Percentiles rank a stretch among this genome's conserved stretches.
Conservation (phyloP, 1,140 invertebrate genomes). For the Bombus ignitus region DNA sequence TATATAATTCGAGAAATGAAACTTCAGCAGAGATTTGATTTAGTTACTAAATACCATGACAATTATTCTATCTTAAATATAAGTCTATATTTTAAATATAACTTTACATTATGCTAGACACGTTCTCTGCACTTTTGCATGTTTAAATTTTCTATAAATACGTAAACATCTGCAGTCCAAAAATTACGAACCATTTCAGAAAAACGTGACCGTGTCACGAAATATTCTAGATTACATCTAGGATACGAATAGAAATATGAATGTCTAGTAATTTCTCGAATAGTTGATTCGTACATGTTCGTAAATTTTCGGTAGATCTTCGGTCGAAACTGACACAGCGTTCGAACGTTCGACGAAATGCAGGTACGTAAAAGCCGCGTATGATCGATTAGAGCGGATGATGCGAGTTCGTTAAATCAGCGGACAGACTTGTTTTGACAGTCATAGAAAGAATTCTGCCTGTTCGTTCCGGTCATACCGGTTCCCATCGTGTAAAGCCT, state of each 20-base stretch:
- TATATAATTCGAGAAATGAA: too few relatives aligned
- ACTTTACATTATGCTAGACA: too few relatives aligned
- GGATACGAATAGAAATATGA: not conserved
- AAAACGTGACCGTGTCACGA: not conserved
- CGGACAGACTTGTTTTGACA: conserved; percentile 54
- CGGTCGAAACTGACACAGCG: not conserved
- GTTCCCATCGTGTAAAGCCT: conserved; percentile 46
- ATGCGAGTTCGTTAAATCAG: conserved; percentile 33
- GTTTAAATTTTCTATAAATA: not conserved
- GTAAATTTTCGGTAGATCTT: not conserved
- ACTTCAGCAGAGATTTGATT: too few relatives aligned
- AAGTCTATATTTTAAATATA: too few relatives aligned
- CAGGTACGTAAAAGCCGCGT: not conserved
- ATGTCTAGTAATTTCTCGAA: not conserved
- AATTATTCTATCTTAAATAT: too few relatives aligned
- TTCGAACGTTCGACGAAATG: not conserved
- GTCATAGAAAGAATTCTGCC: conserved; percentile 56
- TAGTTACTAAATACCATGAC: too few relatives aligned
- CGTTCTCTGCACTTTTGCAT: not conserved
- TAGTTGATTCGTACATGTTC: not conserved
- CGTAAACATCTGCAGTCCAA: not conserved
- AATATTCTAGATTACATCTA: not conserved
- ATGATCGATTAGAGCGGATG: conserved; percentile 23
- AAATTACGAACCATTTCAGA: not conserved
- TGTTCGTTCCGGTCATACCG: conserved; percentile 64